A percentile compares a stretch with the other conserved stretches of the same genome.
These are phyloP conservation scores for Plecotus auritus DNA, from an alignment of 2,113 vertebrate species.

Conservation along the genomic window DNA sequence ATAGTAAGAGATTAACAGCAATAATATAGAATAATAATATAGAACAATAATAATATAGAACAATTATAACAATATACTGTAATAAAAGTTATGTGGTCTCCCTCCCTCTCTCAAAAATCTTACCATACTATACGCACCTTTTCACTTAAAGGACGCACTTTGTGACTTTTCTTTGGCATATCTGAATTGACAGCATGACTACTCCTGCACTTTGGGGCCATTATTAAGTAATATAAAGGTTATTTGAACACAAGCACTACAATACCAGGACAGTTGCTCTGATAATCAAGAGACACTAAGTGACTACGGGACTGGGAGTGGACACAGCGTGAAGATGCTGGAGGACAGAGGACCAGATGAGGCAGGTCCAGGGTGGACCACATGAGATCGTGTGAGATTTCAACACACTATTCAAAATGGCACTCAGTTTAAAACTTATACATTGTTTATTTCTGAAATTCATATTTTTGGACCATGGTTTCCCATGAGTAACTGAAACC, in stretches of 20 bases:
- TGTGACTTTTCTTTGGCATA: background rate
- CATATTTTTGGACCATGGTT: background rate
- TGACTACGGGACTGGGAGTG: no score
- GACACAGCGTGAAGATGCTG: background rate
- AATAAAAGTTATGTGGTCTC: background rate
- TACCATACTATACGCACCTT: background rate
- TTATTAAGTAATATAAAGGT: background rate
- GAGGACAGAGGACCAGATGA: background rate
- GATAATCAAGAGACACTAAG: background rate
- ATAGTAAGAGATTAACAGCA: background rate
- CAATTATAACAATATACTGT: background rate
- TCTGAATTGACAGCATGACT: background rate
- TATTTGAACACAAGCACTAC: no score
- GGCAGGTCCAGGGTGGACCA: no score
- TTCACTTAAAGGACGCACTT: background rate
- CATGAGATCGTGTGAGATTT: background rate
- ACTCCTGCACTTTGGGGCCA: background rate
- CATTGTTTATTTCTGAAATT: background rate
- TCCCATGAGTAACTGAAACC: background rate
- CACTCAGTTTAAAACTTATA: background rate
- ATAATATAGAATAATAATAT: no score
- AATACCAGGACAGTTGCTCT: no score
- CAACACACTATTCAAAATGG: background rate
- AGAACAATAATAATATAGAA: background rate
- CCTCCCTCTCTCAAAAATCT: background rate